Evolutionary conservation across 2,797 vertebrate genomes (phyloP).

Genomic region (Acrossocheilus fasciatus): DNA sequence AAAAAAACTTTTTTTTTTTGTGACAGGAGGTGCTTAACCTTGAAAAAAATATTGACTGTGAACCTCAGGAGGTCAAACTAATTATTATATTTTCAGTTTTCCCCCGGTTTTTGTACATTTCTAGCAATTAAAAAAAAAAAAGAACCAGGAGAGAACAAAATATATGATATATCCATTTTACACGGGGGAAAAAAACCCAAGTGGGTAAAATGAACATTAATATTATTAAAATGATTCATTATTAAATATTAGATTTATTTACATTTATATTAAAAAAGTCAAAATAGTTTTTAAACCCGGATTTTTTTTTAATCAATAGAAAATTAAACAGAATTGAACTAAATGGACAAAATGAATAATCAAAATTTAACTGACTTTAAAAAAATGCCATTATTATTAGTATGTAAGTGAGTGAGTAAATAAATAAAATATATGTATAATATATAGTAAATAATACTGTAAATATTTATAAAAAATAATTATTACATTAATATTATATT

Average conservation of each 20-base stretch:
- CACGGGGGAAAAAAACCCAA: background rate
- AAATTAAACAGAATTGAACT: background rate
- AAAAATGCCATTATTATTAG: background rate
- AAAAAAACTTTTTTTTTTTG: background rate
- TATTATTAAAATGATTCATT: background rate
- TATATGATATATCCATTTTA: background rate
- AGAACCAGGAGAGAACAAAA: background rate
- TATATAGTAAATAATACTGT: background rate
- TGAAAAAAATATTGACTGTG: background rate
- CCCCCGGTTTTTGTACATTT: too few species aligned
- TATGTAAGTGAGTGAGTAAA: too few species aligned
- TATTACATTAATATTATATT: background rate
- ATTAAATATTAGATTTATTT: background rate
- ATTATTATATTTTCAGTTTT: background rate
- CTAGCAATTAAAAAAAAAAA: too few species aligned
- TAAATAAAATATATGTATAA: background rate
- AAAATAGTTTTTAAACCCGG: background rate
- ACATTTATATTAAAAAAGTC: background rate
- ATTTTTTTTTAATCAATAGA: too few species aligned
- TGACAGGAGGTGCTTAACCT: background rate
- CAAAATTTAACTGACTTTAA: too few species aligned
- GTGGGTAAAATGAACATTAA: background rate
- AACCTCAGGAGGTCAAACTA: background rate
- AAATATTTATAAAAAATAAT: too few species aligned
- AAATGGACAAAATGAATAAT: background rate